Conservation (phyloP, 64 coral and sea anemone genomes). For the Porites australiensis region DNA sequence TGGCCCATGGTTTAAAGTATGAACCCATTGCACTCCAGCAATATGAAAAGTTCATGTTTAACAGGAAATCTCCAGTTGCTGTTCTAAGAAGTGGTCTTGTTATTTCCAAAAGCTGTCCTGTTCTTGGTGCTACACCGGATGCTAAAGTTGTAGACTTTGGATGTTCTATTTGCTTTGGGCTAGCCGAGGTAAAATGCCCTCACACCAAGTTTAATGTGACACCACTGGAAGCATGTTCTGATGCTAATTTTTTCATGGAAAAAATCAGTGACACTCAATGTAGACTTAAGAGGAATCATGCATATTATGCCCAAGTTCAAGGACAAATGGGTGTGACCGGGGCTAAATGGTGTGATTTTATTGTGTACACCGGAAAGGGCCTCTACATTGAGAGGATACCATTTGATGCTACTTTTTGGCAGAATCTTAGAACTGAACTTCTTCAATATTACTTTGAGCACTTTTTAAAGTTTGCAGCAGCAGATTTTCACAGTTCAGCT, state of each 20-base stretch:
- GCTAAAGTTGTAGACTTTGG: constrained; percentile 27
- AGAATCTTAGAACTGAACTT: not conserved
- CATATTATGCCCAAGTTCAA: constrained; percentile 46
- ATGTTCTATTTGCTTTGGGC: constrained; percentile 8
- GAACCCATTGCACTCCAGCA: constrained; percentile 27
- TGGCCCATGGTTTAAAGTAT: constrained; percentile 19
- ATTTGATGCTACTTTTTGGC: constrained; percentile 1
- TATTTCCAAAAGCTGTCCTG: not conserved
- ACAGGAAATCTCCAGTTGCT: not conserved
- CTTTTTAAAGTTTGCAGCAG: not conserved
- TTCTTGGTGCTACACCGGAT: constrained; percentile 41
- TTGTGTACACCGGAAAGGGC: not conserved
- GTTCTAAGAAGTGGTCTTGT: constrained; percentile 41
- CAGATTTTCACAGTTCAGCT: not conserved
- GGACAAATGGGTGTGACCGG: constrained; percentile 22
- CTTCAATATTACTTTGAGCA: not conserved
- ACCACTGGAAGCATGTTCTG: constrained; percentile 36
- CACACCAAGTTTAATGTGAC: constrained; percentile 32
- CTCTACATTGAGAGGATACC: constrained; percentile 7
- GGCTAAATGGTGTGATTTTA: constrained; percentile 33
- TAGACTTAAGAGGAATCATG: constrained; percentile 15
- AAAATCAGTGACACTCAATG: not conserved
- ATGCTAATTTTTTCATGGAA: constrained; percentile 53
- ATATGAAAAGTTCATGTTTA: constrained; percentile 57
- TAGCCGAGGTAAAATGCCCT: constrained; percentile 39